A percentile compares a stretch with the other conserved stretches of the same genome.
Conservation (phyloP, 2,888 invertebrate genomes). For the Oligia latruncula region DNA sequence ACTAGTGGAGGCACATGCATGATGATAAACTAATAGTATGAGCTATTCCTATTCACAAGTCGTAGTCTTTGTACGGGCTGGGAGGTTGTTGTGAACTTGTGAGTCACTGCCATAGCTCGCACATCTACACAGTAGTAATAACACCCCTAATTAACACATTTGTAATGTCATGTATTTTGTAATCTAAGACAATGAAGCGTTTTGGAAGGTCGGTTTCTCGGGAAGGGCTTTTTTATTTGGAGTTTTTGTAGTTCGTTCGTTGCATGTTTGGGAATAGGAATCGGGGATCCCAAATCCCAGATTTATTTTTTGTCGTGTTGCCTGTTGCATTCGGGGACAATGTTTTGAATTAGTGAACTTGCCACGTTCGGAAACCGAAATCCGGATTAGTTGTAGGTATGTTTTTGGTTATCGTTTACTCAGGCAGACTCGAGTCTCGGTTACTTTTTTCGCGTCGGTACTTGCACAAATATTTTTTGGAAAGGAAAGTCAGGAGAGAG, state of each 20-base stretch:
- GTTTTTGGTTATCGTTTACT: neutral
- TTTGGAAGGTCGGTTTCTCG: conserved; percentile 18
- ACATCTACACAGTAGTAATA: conserved; percentile 32
- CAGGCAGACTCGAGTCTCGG: neutral
- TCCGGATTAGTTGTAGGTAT: conserved; percentile 26
- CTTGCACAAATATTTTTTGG: neutral
- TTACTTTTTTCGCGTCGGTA: neutral
- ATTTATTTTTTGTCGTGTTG: conserved; percentile 41
- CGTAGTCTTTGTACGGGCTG: conserved; percentile 59
- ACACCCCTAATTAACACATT: conserved; percentile 61
- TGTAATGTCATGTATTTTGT: conserved; percentile 37
- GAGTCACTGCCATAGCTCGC: conserved; percentile 51
- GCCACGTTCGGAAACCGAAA: conserved; percentile 41
- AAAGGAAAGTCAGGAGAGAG: neutral
- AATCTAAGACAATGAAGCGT: conserved; percentile 36
- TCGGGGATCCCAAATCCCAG: conserved; percentile 16
- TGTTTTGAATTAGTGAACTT: conserved; percentile 30
- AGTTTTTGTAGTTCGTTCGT: conserved; percentile 20
- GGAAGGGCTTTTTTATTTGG: conserved; percentile 14
- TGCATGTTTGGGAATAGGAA: conserved; percentile 13
- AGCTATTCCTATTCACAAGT: conserved; percentile 69
- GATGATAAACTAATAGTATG: conserved; percentile 60
- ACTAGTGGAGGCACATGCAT: conserved; percentile 69
- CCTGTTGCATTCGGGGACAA: conserved; percentile 15
- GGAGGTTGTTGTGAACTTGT: conserved; percentile 37